These are phyloP conservation scores for Apoda limacodes DNA, from an alignment of 2,888 invertebrate genomes.

Conservation along the genomic window DNA sequence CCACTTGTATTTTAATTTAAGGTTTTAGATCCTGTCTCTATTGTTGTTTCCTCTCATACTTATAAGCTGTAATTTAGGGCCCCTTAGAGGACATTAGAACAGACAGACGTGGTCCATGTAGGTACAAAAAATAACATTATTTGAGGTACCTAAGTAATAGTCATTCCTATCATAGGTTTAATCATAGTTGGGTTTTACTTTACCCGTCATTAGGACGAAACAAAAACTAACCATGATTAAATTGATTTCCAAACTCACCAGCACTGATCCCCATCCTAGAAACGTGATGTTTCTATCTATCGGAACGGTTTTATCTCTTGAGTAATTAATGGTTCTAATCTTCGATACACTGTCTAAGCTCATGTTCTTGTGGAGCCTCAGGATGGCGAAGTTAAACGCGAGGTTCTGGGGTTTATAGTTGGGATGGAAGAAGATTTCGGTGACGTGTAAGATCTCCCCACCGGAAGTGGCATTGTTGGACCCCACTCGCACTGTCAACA, in stretches of 20 bases:
- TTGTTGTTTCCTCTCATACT: too few species aligned
- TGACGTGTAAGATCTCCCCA: conserved; percentile 37
- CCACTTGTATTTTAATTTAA: too few species aligned
- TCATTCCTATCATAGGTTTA: too few species aligned
- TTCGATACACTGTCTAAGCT: conserved; percentile 23
- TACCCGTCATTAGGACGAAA: too few species aligned
- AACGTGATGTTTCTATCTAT: conserved; percentile 40
- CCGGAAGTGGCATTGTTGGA: conserved; percentile 50
- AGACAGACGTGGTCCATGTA: too few species aligned
- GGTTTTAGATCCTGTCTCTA: too few species aligned
- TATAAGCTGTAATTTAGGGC: too few species aligned
- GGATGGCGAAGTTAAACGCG: conserved; percentile 49
- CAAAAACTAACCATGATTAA: too few species aligned
- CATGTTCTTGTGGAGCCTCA: conserved; percentile 44
- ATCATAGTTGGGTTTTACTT: too few species aligned
- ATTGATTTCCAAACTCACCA: conserved; percentile 47
- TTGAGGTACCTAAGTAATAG: too few species aligned
- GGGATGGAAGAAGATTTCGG: conserved; percentile 56
- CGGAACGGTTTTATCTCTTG: conserved; percentile 30
- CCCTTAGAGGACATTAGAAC: too few species aligned
- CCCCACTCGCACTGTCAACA: conserved; percentile 49
- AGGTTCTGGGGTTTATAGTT: conserved; percentile 54
- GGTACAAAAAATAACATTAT: too few species aligned
- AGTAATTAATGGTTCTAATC: conserved; percentile 28
- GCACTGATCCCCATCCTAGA: conserved; percentile 56